Percentiles rank a stretch among this genome's conserved stretches.
Evolutionary conservation across 2,797 vertebrate genomes (phyloP).

Genomic region (Psittacula echo): DNA sequence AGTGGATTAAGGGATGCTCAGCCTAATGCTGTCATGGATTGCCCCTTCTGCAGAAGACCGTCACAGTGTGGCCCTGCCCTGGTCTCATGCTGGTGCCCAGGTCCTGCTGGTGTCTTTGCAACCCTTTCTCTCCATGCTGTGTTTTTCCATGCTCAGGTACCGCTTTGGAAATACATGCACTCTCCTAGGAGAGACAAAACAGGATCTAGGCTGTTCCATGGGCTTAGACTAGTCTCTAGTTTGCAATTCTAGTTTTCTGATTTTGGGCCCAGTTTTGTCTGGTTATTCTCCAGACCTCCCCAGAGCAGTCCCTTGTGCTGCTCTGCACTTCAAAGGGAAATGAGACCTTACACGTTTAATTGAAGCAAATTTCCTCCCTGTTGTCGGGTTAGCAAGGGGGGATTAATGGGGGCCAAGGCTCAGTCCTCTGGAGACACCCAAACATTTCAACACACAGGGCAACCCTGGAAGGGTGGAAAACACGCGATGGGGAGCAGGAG

Average conservation of each 20-base stretch:
- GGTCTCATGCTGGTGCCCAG: not conserved
- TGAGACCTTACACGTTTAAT: slow-evolving; percentile 58
- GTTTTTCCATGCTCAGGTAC: not conserved
- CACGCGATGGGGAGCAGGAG: not conserved
- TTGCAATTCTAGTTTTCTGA: not conserved
- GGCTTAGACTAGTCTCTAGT: not conserved
- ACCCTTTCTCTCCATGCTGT: fast-evolving
- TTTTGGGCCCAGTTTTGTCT: not conserved
- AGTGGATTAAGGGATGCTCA: not conserved
- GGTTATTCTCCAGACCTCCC: slow-evolving; percentile 36
- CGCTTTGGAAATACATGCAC: not conserved
- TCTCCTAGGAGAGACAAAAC: not conserved
- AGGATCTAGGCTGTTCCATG: not conserved
- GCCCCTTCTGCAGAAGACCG: not conserved
- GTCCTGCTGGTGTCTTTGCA: not conserved
- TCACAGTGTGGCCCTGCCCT: not conserved
- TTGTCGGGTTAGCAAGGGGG: slow-evolving; percentile 20
- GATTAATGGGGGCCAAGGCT: slow-evolving; percentile 51
- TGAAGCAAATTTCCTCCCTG: slow-evolving; percentile 71
- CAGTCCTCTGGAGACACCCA: slow-evolving; percentile 45
- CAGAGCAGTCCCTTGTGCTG: not conserved
- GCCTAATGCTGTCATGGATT: fast-evolving
- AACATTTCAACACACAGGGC: slow-evolving; percentile 44
- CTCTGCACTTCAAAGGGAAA: slow-evolving; percentile 64
- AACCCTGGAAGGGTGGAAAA: slow-evolving; percentile 1